Evolutionary conservation across 1,140 invertebrate genomes (phyloP).

Genomic region (Drosophila pruinosa): DNA sequence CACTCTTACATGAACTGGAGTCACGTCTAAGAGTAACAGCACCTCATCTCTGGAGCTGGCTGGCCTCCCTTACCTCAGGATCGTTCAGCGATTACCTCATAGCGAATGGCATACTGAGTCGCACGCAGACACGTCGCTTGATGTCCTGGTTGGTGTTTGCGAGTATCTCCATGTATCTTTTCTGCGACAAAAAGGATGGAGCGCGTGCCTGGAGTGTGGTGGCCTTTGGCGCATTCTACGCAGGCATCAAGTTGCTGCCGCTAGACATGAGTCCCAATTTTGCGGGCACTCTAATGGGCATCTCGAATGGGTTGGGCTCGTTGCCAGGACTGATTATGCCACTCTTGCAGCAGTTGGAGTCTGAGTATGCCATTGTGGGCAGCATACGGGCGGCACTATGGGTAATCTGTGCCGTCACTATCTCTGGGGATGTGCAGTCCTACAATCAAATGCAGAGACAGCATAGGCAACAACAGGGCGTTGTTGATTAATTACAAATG

Average conservation of each 20-base stretch:
- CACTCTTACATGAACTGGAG: constrained; percentile 34
- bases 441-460: constrained; percentile 35
- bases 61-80: constrained; percentile 48
- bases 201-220: constrained; percentile 37
- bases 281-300: constrained; percentile 90
- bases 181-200: constrained; percentile 54
- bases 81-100: constrained; percentile 85
- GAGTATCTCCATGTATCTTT: constrained; percentile 84
- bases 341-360: constrained; percentile 45
- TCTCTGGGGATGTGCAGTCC: constrained; percentile 60
- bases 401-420: constrained; percentile 53
- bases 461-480: background rate
- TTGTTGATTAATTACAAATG: constrained; percentile 9
- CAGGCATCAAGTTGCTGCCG: constrained; percentile 89
- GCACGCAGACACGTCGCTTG: constrained; percentile 84
- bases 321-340: constrained; percentile 45
- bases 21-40: constrained; percentile 15
- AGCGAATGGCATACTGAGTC: constrained; percentile 71
- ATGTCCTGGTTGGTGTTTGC: constrained; percentile 85
- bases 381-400: constrained; percentile 47
- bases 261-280: constrained; percentile 91
- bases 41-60: constrained; percentile 54
- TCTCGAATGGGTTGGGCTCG: constrained; percentile 86
- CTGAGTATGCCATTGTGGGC: constrained; percentile 37
- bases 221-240: constrained; percentile 86